Evolutionary conservation across 2,113 vertebrate species (phyloP).

Genomic region (Corynorhinus townsendii): DNA sequence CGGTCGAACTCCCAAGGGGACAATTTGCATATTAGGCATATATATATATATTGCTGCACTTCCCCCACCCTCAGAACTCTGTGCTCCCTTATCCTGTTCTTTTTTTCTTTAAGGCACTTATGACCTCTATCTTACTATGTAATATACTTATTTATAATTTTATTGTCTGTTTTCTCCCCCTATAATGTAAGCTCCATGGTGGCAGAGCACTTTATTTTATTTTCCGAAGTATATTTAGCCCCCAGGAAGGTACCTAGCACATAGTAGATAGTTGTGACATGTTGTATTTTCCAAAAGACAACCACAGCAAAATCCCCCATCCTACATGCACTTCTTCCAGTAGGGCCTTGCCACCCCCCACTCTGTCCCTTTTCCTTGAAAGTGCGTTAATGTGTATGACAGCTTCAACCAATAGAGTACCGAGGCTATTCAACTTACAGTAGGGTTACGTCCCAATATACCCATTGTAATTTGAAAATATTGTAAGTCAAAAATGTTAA

Average conservation of each 20-base stretch:
- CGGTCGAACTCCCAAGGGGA: rapidly evolving
- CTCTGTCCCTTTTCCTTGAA: not conserved
- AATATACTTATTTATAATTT: not conserved
- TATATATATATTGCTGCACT: not conserved
- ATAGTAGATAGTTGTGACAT: not conserved
- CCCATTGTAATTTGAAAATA: not conserved
- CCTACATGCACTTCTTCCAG: not conserved
- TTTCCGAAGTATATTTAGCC: not conserved
- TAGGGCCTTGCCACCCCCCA: not conserved
- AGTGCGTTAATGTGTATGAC: not conserved
- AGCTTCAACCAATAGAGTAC: not conserved
- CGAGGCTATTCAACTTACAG: not conserved
- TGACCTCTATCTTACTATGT: not conserved
- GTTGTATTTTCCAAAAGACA: not conserved
- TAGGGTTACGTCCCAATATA: not conserved
- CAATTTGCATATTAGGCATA: too few species aligned
- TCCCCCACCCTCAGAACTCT: not conserved
- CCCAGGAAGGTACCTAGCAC: not conserved
- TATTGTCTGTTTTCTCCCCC: not conserved
- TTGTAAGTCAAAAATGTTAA: not conserved
- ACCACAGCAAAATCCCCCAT: not conserved
- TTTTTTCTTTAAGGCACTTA: not conserved
- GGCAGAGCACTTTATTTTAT: not conserved
- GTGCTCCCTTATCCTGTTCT: not conserved
- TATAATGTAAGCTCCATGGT: not conserved